A percentile compares a stretch with the other conserved stretches of the same genome.
Evolutionary conservation across 2,113 vertebrate genomes (phyloP).

Genomic region (Oceanodroma tethys): DNA sequence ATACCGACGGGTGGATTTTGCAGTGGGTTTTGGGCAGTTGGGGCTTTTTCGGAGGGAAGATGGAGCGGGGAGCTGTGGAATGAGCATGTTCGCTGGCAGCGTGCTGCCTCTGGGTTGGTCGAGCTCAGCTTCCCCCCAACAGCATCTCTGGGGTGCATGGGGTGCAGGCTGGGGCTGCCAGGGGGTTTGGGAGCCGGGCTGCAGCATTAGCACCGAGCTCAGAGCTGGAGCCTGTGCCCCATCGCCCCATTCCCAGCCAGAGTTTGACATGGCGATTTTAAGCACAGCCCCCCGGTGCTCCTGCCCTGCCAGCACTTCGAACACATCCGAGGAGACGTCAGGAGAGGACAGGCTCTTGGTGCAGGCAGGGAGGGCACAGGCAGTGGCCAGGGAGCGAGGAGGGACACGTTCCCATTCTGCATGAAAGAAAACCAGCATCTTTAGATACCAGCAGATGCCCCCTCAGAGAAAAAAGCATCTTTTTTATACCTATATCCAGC

Average conservation of each 20-base stretch:
- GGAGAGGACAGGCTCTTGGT: neutral
- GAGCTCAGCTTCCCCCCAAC: neutral
- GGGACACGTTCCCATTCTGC: neutral
- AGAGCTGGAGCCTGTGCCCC: neutral
- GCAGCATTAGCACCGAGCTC: accelerated
- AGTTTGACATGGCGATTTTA: neutral
- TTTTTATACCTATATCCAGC: neutral
- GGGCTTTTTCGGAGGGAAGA: neutral
- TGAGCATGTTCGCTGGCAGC: accelerated
- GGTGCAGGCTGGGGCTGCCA: neutral
- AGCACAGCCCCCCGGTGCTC: accelerated
- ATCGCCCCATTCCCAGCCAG: neutral
- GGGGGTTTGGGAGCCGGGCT: neutral
- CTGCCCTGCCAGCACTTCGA: neutral
- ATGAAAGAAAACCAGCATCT: neutral
- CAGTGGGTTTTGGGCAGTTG: neutral
- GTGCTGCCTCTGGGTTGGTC: neutral
- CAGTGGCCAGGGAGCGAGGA: accelerated
- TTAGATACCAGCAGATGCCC: neutral
- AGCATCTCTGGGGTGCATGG: neutral
- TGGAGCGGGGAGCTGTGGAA: neutral
- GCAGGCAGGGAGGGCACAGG: neutral
- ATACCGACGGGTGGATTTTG: neutral
- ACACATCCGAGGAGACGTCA: accelerated
- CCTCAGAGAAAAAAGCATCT: neutral